A percentile compares a stretch with the other conserved stretches of the same genome.
phyloP scores from a whole-genome alignment of 2,888 invertebrate species.

The Volucella zonaria region DNA sequence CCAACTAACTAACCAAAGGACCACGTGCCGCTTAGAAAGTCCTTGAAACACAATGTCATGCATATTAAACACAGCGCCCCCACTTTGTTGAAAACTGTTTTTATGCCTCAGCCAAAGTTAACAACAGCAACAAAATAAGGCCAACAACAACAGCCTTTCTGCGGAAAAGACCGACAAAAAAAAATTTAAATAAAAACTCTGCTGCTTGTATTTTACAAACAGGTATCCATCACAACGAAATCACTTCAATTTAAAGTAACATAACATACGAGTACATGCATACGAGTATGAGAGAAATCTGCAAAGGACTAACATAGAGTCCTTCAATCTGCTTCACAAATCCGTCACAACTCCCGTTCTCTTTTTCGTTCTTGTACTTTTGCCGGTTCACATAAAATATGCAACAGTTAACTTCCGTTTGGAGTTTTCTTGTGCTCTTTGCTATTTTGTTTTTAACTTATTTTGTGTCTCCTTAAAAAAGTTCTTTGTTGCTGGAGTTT shows the following conservation, averaged over 20 bases:
- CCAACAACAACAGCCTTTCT: slow-evolving; percentile 27
- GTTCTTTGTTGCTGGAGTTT: slow-evolving; percentile 6
- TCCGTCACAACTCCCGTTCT: slow-evolving; percentile 27
- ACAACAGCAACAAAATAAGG: background rate
- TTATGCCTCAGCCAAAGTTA: slow-evolving; percentile 8
- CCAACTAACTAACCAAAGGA: slow-evolving; percentile 6
- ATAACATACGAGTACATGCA: background rate
- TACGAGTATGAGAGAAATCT: background rate
- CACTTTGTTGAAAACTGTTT: slow-evolving; percentile 8
- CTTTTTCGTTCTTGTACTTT: background rate
- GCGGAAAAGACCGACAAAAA: slow-evolving; percentile 12
- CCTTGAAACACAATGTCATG: slow-evolving; percentile 53
- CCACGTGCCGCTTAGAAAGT: slow-evolving; percentile 41
- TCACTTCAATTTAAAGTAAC: slow-evolving; percentile 44
- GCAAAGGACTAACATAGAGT: background rate
- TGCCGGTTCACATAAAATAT: slow-evolving; percentile 52
- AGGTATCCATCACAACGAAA: slow-evolving; percentile 49
- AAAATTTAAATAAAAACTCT: too few relatives aligned
- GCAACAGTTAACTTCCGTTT: slow-evolving; percentile 57
- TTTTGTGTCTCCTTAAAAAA: slow-evolving; percentile 1
- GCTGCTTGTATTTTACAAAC: background rate
- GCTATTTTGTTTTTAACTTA: background rate
- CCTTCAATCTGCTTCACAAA: slow-evolving; percentile 51
- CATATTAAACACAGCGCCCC: slow-evolving; percentile 43
- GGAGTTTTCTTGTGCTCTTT: slow-evolving; percentile 8